A percentile compares a stretch with the other conserved stretches of the same genome.
Evolutionary conservation across 2,888 invertebrate species (phyloP).

Genomic region (Horisme vitalbata): DNA sequence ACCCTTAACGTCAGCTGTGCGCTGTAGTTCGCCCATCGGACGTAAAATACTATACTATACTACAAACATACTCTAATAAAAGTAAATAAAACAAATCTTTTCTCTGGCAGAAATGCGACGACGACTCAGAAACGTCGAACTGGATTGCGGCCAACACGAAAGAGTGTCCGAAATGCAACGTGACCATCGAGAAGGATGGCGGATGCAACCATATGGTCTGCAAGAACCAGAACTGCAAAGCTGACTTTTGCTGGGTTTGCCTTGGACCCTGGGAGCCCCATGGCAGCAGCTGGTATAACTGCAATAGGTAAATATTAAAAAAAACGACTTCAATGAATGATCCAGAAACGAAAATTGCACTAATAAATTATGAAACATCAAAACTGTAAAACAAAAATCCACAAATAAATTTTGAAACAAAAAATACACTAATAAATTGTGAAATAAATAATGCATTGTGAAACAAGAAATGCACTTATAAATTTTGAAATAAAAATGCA

Average conservation of each 20-base stretch:
- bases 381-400: too few species aligned
- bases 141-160: constrained; percentile 99
- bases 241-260: constrained; percentile 99
- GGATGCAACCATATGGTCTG: constrained; percentile 99
- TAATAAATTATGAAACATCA: neutral
- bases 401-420: too few species aligned
- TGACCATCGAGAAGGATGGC: constrained; percentile 98
- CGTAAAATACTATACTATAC: too few species aligned
- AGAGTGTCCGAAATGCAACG: constrained; percentile 99
- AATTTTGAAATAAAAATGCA: too few species aligned
- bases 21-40: too few species aligned
- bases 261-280: constrained; percentile 99
- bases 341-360: too few species aligned
- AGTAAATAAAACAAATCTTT: neutral
- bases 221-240: constrained; percentile 98
- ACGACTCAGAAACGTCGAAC: constrained; percentile 99
- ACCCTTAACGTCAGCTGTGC: too few species aligned
- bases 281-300: constrained; percentile 98
- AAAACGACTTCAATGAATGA: too few species aligned
- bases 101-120: constrained; percentile 91
- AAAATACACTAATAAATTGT: too few species aligned
- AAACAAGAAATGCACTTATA: too few species aligned
- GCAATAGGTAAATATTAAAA: constrained; percentile 90
- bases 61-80: too few species aligned
- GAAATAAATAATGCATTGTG: too few species aligned